Base-by-base conservation (phyloP, 2,888 invertebrate species). In the Volucella inflata region DNA sequence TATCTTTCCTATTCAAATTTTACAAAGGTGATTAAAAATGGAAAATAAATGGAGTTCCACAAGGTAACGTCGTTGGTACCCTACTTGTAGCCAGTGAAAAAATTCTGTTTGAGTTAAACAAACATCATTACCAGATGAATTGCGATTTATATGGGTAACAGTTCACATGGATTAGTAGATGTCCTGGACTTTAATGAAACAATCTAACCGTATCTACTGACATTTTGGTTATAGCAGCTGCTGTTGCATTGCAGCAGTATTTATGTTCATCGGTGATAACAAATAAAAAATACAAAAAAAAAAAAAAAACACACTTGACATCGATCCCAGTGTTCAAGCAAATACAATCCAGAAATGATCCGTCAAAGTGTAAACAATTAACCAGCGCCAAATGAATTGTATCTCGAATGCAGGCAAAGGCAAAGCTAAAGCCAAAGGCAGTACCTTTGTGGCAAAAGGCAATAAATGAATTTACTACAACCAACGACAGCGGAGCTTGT, bases 301-400 rank as follows among this genome's bases (percentile, higher is more conserved):
- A 67, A 44, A 46, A 57, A 50, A 62, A 75, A 68, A 68, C 12
- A 60, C 30, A 79, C 79, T 79, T 80, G 74, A 80, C 80, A 80
- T 71, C 80, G 64, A 80, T 80, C 55, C 62, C 65, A 16, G 51
- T 62, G 80, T 68, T 80, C 80, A 53, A 68, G 80, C 68, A 80
- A 80, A 80, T 74, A 80, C 60, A 62, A 80, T 74, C 80, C 80
- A 80, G 80, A 80, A 80, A 62, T 74, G 80, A 80, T 80, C 80
- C 74, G 80, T 68, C 72, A 74, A 74, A 67, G 40, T 74, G 80
- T 71, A 74, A 74, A 80, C 62, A 80, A 38, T 59, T 46, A 42
- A 65, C 11, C 70, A 79, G 44, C 30, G 30, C 60, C 76, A 44
- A 68, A 76, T 53, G 38, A 17, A 42, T 40, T 38, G 17, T 14